Base-by-base conservation (phyloP, 2,888 invertebrate genomes). In the Hyposoter dolosus region DNA sequence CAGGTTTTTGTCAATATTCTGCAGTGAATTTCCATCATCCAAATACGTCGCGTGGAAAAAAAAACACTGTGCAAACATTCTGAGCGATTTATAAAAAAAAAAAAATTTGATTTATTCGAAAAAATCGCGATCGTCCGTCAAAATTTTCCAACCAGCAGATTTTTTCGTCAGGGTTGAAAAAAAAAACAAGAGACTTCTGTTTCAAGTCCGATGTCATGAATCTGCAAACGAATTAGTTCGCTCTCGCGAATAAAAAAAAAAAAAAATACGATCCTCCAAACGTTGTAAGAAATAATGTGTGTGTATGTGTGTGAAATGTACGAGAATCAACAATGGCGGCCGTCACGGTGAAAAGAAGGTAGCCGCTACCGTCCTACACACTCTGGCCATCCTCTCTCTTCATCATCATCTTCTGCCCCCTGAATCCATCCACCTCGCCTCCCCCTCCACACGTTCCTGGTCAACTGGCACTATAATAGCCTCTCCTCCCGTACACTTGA, bases 321-420 rank as follows among this genome's bases (percentile, higher is more conserved):
- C 53, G 63, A 65, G 60, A 63, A 56, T 83, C 87, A 87, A 91
- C 91, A 91, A 91, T 91, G 91, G 89, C 90, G 89, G 88, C 89
- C 90, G 91, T 90, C 91, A 91, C 90, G 91, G 85, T 91, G 90
- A 91, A 90, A 89, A 82, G 88, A 88, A 85, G 85, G 85, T 50
- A 85, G 81, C 35, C 74, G 90, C 91, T 90, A 90, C 91, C 88
- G 91, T 91, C 89, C 91, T 91, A 90, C 91, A 88, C 90, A 75
- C 77, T 60, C 65, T 78, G 69, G 69, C 78, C 79, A 75, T 74
- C 66, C 78, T 78, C 84, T 68, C 74, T 66, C 74, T 80, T 80
- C 85, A 76, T 83, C 82, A 80, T 85, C 83, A 83, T 82, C 81
- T 69, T 76, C 66, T 43, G 66, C 82, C 28, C 78, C 43, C 56